phyloP scores from a whole-genome alignment of 2,888 invertebrate genomes.

The Trissolcus japonicus region DNA sequence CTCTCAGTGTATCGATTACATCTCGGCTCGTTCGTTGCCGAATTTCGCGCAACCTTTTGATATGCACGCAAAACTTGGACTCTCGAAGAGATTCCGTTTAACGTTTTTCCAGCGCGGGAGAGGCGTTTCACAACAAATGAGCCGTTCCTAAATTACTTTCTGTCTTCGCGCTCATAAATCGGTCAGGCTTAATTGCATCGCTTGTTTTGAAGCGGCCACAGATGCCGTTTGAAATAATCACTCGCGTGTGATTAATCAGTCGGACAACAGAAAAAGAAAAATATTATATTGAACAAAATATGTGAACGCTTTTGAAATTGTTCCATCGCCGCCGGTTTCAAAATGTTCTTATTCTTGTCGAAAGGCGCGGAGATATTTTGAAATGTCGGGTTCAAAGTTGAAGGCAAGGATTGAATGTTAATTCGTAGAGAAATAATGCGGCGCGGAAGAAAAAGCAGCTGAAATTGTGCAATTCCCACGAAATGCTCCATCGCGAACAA shows the following conservation, averaged over 20 bases:
- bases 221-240: slow-evolving; percentile 64
- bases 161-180: slow-evolving; percentile 43
- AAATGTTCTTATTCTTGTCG: not conserved
- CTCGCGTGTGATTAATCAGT: slow-evolving; percentile 37
- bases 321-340: not conserved
- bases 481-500: slow-evolving; percentile 21
- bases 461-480: slow-evolving; percentile 38
- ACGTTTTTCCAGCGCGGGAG: no score
- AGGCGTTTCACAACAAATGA: slow-evolving; percentile 7
- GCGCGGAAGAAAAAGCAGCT: no score
- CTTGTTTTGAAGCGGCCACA: slow-evolving; percentile 7
- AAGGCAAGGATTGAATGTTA: no score
- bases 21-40: slow-evolving; percentile 13
- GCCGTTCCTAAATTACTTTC: slow-evolving; percentile 40
- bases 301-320: no score
- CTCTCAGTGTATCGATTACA: slow-evolving; percentile 19
- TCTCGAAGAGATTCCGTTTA: no score
- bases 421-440: no score
- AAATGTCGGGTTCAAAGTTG: no score
- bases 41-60: slow-evolving; percentile 13
- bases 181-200: slow-evolving; percentile 33
- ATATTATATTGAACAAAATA: no score
- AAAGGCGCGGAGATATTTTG: no score
- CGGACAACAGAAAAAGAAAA: no score
- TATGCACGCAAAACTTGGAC: not conserved